Evolutionary conservation across 2,888 invertebrate species (phyloP).

Genomic region (Carabus problematicus): DNA sequence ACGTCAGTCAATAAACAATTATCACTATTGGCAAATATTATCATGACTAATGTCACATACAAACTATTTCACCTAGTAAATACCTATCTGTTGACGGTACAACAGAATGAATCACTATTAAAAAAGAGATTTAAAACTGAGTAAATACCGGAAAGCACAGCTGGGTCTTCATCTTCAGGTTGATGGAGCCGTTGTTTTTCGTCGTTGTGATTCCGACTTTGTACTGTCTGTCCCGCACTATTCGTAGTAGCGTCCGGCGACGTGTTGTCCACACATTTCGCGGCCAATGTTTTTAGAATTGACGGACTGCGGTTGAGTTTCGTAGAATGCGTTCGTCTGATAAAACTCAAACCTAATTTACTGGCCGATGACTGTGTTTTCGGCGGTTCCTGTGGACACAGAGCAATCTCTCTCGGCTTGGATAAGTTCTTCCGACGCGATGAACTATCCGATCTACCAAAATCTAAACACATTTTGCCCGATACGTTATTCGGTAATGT

Average conservation of each 20-base stretch:
- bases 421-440: slow-evolving; percentile 26
- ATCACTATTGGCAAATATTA: too few species aligned
- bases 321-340: slow-evolving; percentile 75
- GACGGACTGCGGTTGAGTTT: slow-evolving; percentile 75
- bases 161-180: slow-evolving; percentile 67
- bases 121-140: background rate
- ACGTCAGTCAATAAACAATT: too few species aligned
- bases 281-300: slow-evolving; percentile 65
- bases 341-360: slow-evolving; percentile 66
- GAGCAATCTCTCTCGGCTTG: slow-evolving; percentile 30
- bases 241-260: slow-evolving; percentile 20
- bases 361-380: slow-evolving; percentile 46
- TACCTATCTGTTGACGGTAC: too few species aligned
- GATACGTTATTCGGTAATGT: slow-evolving; percentile 40
- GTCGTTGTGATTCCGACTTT: slow-evolving; percentile 35
- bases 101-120: slow-evolving; percentile 9
- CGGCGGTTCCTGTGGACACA: slow-evolving; percentile 39
- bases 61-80: too few species aligned
- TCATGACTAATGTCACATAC: too few species aligned
- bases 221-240: slow-evolving; percentile 26
- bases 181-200: slow-evolving; percentile 47
- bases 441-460: slow-evolving; percentile 24
- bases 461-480: slow-evolving; percentile 36
- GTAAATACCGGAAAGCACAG: slow-evolving; percentile 74
- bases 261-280: slow-evolving; percentile 60